A percentile compares a stretch with the other conserved stretches of the same genome.
These are phyloP conservation scores for Tineola bisselliella DNA, from an alignment of 2,888 invertebrate genomes.

Conservation along the genomic window DNA sequence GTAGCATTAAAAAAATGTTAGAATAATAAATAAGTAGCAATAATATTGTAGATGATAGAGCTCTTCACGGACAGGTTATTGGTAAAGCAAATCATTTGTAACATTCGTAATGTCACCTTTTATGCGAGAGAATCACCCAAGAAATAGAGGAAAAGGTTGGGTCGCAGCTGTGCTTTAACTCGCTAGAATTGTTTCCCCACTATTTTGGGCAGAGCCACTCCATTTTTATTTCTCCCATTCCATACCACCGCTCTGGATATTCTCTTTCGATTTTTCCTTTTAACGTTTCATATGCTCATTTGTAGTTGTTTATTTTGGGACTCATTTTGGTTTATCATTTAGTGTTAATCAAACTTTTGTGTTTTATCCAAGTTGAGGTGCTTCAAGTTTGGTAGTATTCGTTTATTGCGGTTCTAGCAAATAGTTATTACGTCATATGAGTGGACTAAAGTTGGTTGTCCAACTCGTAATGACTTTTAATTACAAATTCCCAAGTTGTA, in stretches of 20 bases:
- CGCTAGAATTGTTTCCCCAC: constrained; percentile 22
- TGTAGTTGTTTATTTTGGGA: not conserved
- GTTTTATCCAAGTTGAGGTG: not conserved
- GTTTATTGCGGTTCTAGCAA: not conserved
- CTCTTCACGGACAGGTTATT: constrained; percentile 12
- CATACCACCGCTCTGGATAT: not conserved
- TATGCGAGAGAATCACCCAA: constrained; percentile 2
- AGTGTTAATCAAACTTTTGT: constrained; percentile 15
- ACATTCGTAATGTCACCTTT: constrained; percentile 15
- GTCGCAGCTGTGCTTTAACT: constrained; percentile 24
- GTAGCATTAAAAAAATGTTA: not conserved
- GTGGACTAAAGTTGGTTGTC: constrained; percentile 20
- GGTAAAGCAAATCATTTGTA: constrained; percentile 15
- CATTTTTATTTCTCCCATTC: constrained; percentile 16
- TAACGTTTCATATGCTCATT: not conserved
- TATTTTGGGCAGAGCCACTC: constrained; percentile 21
- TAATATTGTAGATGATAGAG: not conserved
- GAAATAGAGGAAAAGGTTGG: constrained; percentile 18
- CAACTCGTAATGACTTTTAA: constrained; percentile 12
- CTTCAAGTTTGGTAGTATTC: not conserved
- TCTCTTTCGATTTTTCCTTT: not conserved
- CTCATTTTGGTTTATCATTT: not conserved
- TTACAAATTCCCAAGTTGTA: not conserved
- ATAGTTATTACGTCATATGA: not conserved
- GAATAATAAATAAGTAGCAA: not conserved